Conservation (phyloP, 1,140 invertebrate species). For the Caenorhabditis tropicalis region DNA sequence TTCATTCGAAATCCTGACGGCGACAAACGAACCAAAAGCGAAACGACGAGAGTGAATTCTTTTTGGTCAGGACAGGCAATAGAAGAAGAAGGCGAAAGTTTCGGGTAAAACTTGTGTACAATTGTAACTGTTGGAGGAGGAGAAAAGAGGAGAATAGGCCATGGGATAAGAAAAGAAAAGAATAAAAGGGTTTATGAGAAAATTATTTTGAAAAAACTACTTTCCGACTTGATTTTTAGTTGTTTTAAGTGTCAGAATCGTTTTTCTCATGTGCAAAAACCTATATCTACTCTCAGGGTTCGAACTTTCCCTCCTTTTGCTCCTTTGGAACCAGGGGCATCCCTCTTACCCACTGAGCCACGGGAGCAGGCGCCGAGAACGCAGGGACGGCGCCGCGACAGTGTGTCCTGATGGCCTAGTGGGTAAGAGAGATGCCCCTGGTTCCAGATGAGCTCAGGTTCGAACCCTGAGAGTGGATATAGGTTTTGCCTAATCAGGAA, state of each 20-base stretch:
- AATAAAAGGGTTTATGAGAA: not conserved
- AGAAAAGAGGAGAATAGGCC: not conserved
- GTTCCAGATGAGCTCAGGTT: not conserved
- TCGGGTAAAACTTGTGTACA: constrained; percentile 9
- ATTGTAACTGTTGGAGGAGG: not conserved
- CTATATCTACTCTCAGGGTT: not conserved
- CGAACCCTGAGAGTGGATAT: not conserved
- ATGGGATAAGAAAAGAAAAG: no score
- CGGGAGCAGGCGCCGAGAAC: no score
- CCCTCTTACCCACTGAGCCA: not conserved
- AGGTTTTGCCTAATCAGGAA: not conserved
- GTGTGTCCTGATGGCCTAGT: not conserved
- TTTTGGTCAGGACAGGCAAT: not conserved
- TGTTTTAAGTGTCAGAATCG: not conserved
- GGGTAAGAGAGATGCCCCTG: not conserved
- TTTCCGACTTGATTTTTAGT: no score
- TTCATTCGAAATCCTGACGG: not conserved
- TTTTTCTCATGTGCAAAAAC: not conserved
- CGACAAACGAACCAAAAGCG: no score
- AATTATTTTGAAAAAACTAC: no score
- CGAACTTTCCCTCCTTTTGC: not conserved
- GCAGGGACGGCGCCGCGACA: not conserved
- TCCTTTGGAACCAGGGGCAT: not conserved
- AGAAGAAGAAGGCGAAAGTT: not conserved
- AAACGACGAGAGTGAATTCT: not conserved